Evolutionary conservation across 2,113 vertebrate species (phyloP), one percentile per base, ranked within the genome.

Genomic region (Corythaixoides concolor): DNA sequence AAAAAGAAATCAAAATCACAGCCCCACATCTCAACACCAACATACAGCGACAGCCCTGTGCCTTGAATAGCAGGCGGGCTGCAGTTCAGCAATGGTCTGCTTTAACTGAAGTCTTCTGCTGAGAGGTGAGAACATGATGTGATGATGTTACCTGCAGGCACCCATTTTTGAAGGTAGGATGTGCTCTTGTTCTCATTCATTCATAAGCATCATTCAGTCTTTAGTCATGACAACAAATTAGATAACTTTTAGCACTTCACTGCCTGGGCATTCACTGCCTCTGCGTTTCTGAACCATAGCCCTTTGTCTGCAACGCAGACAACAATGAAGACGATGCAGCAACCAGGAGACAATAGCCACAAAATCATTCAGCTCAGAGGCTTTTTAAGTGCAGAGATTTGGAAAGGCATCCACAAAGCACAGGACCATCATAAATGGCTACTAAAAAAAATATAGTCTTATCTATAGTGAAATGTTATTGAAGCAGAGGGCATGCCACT

Each of bases 231-330:
- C 28, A 78, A 62, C 45, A 94, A 88, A 78, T 56, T 64, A 81
- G 62, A 14, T 41, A 67, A 53, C 14, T 83, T 91, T 74, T 28
- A 58, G 23, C 56, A 35, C 37, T 79, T 92, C 58, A 33, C 22
- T 81, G 55, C 50, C 41, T 41, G 11, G 24, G 39, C 79, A 76
- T 63, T 85, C 28, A 52, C 28, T 59, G 11, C n/a, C 55, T 75
- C 76, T 50, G 52, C 33, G 8, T 58, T 81, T 90, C 77, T 79
- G 35, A 85, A 23, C 56, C 26, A 17, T 20, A 78, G 73, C 22
- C 14, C 27, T 75, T 82, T 82, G 82, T 76, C 95, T 85, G 69
- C 89, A 92, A 27, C 55, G 86, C 80, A 95, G 93, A 49, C 30
- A 84, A 39, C 83, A 77, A 45, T 15, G 68, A 94, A 85, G 69